Evolutionary conservation across 2,888 invertebrate species (phyloP).

Genomic region (Bombylius major): DNA sequence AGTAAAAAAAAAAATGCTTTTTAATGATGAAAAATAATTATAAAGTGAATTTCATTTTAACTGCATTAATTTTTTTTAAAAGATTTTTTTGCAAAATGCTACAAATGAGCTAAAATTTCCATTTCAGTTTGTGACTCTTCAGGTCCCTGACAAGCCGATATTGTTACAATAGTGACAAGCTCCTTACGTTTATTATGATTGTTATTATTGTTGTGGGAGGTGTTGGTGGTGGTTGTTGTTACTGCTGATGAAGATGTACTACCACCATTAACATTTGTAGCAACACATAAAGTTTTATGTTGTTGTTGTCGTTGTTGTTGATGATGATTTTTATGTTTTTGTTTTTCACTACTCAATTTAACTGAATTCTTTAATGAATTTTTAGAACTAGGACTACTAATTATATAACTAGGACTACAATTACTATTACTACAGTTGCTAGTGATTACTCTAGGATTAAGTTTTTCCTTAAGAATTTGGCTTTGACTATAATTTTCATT

Average conservation of each 20-base stretch:
- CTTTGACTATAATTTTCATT: conserved; percentile 7
- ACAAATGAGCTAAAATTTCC: conserved; percentile 36
- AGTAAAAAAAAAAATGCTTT: too few species aligned
- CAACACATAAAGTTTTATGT: background rate
- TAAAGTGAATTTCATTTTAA: too few species aligned
- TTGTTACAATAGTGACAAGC: conserved; percentile 36
- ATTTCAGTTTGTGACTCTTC: conserved; percentile 22
- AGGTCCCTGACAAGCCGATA: conserved; percentile 20
- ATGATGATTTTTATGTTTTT: conserved; percentile 10
- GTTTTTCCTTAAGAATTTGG: conserved; percentile 13
- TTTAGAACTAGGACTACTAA: conserved; percentile 9
- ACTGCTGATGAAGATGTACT: background rate
- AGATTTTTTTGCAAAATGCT: conserved; percentile 12
- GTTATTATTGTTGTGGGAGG: conserved; percentile 17
- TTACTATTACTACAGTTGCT: conserved; percentile 7
- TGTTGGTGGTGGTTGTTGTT: conserved; percentile 4
- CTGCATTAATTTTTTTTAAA: too few species aligned
- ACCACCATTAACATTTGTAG: too few species aligned
- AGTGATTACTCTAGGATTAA: conserved; percentile 15
- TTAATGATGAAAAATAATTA: too few species aligned
- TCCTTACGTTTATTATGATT: conserved; percentile 24
- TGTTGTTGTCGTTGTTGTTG: conserved; percentile 1
- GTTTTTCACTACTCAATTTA: background rate
- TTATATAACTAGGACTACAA: conserved; percentile 9
- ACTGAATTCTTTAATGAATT: background rate